Evolutionary conservation across 2,888 invertebrate genomes (phyloP).

Genomic region (Ditylenchus weischeri): DNA sequence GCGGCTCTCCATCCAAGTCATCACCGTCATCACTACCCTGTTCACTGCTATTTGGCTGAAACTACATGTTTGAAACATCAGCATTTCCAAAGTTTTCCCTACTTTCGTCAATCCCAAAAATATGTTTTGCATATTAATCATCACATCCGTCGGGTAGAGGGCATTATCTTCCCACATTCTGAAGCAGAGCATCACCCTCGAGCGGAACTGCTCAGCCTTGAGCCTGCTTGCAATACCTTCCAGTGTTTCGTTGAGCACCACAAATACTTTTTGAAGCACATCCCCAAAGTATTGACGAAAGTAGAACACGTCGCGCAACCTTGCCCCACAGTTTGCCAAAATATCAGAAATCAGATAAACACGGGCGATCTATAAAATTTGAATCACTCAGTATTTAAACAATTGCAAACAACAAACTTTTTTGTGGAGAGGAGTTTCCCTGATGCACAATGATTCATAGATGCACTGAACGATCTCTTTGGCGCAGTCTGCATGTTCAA

Average conservation of each 20-base stretch:
- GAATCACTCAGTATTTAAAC: not conserved
- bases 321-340: slow-evolving; percentile 84
- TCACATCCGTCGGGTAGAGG: slow-evolving; percentile 86
- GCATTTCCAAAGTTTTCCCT: not conserved
- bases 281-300: slow-evolving; percentile 66
- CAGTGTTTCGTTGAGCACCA: slow-evolving; percentile 72
- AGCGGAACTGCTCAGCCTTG: slow-evolving; percentile 92
- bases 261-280: slow-evolving; percentile 68
- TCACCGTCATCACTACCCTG: slow-evolving; percentile 4
- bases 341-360: slow-evolving; percentile 93
- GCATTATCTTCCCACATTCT: slow-evolving; percentile 96
- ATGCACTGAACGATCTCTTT: slow-evolving; percentile 91
- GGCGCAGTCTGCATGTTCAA: slow-evolving; percentile 95
- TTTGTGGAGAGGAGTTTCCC: slow-evolving; percentile 75
- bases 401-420: slow-evolving; percentile 63
- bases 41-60: slow-evolving; percentile 2
- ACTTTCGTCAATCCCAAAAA: slow-evolving; percentile 74
- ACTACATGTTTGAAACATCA: not conserved
- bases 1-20: slow-evolving; percentile 21
- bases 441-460: slow-evolving; percentile 67
- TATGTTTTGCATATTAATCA: slow-evolving; percentile 80
- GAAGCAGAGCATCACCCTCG: slow-evolving; percentile 75
- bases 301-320: slow-evolving; percentile 89
- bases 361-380: slow-evolving; percentile 61
- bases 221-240: slow-evolving; percentile 76